These are phyloP conservation scores for Drosophila orosa DNA, from an alignment of 1,140 invertebrate species.

Conservation along the genomic window DNA sequence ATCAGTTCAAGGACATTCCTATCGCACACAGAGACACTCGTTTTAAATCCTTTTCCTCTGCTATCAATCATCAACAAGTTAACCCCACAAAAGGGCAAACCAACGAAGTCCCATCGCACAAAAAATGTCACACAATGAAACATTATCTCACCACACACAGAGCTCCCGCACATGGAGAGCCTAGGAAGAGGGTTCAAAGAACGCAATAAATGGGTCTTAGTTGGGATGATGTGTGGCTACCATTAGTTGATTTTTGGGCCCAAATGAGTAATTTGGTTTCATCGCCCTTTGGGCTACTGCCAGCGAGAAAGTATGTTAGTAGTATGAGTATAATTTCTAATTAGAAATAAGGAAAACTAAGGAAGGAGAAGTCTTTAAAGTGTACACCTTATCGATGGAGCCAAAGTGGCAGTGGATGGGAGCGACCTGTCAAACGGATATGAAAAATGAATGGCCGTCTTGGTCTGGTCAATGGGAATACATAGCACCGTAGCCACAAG, in stretches of 20 bases:
- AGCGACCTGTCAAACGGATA: conserved; percentile 25
- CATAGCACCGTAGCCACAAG: conserved; percentile 17
- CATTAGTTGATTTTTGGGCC: conserved; percentile 48
- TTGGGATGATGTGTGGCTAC: conserved; percentile 17
- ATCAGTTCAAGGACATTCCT: conserved; percentile 43
- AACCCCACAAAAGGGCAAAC: conserved; percentile 42
- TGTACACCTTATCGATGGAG: not conserved
- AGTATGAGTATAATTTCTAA: conserved; percentile 15
- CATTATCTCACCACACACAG: conserved; percentile 45
- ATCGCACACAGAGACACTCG: conserved; percentile 15
- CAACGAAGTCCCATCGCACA: conserved; percentile 24
- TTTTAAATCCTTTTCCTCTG: conserved; percentile 37
- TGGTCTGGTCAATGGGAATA: conserved; percentile 22
- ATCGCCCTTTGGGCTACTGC: conserved; percentile 16
- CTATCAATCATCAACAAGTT: conserved; percentile 78
- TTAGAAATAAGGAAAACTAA: conserved; percentile 13
- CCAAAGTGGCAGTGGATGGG: not conserved
- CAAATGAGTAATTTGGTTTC: conserved; percentile 58
- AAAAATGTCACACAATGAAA: conserved; percentile 32
- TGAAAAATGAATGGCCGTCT: conserved; percentile 48
- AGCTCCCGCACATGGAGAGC: conserved; percentile 9
- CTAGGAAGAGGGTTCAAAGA: conserved; percentile 50
- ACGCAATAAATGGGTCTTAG: conserved; percentile 12
- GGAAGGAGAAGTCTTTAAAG: conserved; percentile 26
- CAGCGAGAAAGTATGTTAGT: not conserved